Conservation (phyloP, 2,797 vertebrate species). For the Chelon auratus region DNA sequence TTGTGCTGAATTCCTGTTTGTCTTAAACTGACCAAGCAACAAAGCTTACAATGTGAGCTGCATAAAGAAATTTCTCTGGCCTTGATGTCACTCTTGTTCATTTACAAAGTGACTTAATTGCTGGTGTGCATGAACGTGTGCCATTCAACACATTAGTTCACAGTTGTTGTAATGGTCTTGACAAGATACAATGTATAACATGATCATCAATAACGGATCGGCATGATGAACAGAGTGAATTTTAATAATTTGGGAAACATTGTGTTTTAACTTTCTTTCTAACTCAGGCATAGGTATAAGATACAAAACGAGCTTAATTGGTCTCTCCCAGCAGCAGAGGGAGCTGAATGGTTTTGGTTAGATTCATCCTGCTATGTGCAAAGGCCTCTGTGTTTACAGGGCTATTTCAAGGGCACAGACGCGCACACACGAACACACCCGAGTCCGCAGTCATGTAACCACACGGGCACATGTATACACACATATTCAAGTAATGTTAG, state of each 20-base stretch:
- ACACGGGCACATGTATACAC: conserved; percentile 33
- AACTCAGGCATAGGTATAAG: neutral
- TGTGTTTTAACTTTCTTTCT: neutral
- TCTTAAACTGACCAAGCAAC: conserved; percentile 19
- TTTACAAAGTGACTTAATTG: neutral
- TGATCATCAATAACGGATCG: too few species aligned
- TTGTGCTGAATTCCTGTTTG: conserved; percentile 36
- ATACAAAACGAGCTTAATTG: conserved; percentile 8
- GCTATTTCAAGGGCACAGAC: conserved; percentile 56
- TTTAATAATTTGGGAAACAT: neutral
- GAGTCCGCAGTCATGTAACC: conserved; percentile 31
- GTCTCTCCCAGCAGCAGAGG: neutral
- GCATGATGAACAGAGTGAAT: neutral
- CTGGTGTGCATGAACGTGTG: neutral
- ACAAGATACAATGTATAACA: too few species aligned
- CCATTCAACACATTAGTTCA: neutral
- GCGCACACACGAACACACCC: conserved; percentile 39
- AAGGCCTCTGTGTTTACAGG: conserved; percentile 45
- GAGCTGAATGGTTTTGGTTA: conserved; percentile 5
- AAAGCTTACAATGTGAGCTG: neutral
- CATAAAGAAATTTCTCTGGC: neutral
- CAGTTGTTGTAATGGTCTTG: too few species aligned
- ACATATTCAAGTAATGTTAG: conserved; percentile 30
- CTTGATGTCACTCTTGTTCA: neutral
- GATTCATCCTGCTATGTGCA: conserved; percentile 25